Evolutionary conservation across 2,113 vertebrate species (phyloP).

Genomic region (Petromus typicus): DNA sequence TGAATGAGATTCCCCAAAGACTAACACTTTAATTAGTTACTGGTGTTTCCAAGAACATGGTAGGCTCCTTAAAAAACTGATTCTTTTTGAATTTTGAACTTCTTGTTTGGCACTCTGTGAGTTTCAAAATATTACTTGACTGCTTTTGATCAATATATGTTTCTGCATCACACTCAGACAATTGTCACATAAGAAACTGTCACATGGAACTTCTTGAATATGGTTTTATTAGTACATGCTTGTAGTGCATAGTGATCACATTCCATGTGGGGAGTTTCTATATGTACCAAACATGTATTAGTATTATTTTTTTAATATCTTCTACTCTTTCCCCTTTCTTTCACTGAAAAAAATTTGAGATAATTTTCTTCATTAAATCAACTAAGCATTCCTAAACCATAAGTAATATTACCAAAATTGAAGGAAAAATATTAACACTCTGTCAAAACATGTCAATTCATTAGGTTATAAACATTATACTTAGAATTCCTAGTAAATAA

Average conservation of each 20-base stretch:
- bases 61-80: background rate
- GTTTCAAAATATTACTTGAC: background rate
- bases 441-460: background rate
- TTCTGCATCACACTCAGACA: background rate
- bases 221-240: background rate
- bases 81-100: background rate
- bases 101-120: background rate
- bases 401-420: background rate
- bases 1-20: too few species aligned
- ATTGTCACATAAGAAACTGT: background rate
- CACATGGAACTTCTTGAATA: background rate
- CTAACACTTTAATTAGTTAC: too few species aligned
- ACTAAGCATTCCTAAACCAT: background rate
- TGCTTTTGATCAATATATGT: background rate
- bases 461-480: background rate
- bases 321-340: background rate
- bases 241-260: background rate
- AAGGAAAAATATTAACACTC: background rate
- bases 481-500: background rate
- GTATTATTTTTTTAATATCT: background rate
- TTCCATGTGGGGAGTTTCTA: background rate
- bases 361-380: background rate
- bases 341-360: background rate
- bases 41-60: too few species aligned
- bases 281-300: background rate